Evolutionary conservation across 2,113 vertebrate species (phyloP).

Genomic region (Pollimyrus isidori): DNA sequence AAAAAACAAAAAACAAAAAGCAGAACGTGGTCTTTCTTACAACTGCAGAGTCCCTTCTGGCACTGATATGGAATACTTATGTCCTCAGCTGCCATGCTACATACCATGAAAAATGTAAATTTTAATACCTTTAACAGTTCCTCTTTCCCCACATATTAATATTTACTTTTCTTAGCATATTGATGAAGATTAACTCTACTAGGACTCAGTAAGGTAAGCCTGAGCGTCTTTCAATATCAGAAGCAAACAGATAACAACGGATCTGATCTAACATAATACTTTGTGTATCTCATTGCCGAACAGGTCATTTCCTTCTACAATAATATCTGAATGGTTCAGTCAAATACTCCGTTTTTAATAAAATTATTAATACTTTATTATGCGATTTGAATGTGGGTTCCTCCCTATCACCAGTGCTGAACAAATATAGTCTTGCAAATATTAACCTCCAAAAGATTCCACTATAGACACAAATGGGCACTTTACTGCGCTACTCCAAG

Average conservation of each 20-base stretch:
- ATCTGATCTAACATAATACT: not conserved
- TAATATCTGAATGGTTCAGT: not conserved
- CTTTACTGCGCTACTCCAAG: not conserved
- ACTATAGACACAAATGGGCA: not conserved
- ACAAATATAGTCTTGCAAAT: not conserved
- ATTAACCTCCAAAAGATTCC: not conserved
- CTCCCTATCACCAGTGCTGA: not conserved
- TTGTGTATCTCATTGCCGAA: not conserved
- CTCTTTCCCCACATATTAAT: conserved; percentile 30
- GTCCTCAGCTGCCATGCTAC: not conserved
- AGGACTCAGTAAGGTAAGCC: conserved; percentile 21
- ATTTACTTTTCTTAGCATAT: conserved; percentile 15
- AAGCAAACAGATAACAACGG: conserved; percentile 16
- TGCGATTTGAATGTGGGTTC: not conserved
- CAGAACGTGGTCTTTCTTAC: not conserved
- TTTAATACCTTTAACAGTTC: conserved; percentile 45
- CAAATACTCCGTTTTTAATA: not conserved
- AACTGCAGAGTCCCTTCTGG: not conserved
- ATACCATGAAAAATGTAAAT: conserved; percentile 19
- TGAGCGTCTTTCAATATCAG: conserved; percentile 14
- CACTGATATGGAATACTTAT: not conserved
- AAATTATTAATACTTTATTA: not conserved
- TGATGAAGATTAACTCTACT: conserved; percentile 24
- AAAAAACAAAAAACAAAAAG: not conserved
- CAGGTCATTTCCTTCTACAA: not conserved